Conservation (phyloP, 2,888 invertebrate species). For the Oligia fasciuncula region DNA sequence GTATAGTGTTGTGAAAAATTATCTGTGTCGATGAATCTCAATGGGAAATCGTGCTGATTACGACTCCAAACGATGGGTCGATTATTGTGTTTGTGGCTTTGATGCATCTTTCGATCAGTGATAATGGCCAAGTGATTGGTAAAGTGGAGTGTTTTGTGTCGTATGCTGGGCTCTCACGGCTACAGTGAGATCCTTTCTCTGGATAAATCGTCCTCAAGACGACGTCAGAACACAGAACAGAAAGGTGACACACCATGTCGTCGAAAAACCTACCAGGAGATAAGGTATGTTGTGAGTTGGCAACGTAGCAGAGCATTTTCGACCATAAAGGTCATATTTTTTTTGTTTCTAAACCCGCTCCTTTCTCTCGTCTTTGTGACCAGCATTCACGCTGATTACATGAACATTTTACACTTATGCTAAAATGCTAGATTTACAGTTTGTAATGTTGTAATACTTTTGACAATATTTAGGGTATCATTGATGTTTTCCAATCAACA, state of each 20-base stretch:
- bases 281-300: slow-evolving; percentile 91
- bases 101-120: slow-evolving; percentile 87
- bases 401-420: slow-evolving; percentile 38
- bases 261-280: slow-evolving; percentile 95
- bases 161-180: slow-evolving; percentile 88
- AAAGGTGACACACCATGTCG: slow-evolving; percentile 91
- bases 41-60: slow-evolving; percentile 89
- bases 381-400: slow-evolving; percentile 56
- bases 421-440: slow-evolving; percentile 13
- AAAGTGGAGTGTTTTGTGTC: slow-evolving; percentile 89
- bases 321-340: slow-evolving; percentile 81
- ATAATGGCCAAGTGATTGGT: slow-evolving; percentile 89
- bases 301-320: slow-evolving; percentile 68
- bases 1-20: slow-evolving; percentile 90
- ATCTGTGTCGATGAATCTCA: slow-evolving; percentile 88
- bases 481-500: slow-evolving; percentile 23
- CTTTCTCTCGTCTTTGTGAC: slow-evolving; percentile 82
- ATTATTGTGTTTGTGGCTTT: slow-evolving; percentile 88
- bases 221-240: slow-evolving; percentile 85
- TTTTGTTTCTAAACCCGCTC: slow-evolving; percentile 82
- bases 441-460: slow-evolving; percentile 31
- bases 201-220: slow-evolving; percentile 88
- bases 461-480: slow-evolving; percentile 20
- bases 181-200: slow-evolving; percentile 88
- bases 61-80: slow-evolving; percentile 88